phyloP scores from a whole-genome alignment of 2,888 invertebrate species.

The Polymixis flavicincta region DNA sequence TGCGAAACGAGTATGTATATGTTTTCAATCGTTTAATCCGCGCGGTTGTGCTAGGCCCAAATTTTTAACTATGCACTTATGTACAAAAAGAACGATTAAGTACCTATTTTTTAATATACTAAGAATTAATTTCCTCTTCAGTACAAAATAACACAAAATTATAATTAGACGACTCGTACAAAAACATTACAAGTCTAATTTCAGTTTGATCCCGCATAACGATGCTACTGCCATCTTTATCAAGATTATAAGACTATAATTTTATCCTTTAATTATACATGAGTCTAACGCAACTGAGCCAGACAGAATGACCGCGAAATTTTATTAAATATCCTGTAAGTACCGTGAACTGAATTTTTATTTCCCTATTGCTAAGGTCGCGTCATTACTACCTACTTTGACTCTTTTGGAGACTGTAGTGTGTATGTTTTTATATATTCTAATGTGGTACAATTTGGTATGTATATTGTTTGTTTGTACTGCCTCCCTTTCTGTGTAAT shows the following conservation, averaged over 20 bases:
- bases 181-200: conserved; percentile 39
- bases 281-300: conserved; percentile 38
- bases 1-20: too few species aligned
- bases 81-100: neutral
- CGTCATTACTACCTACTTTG: conserved; percentile 30
- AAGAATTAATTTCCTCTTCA: neutral
- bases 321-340: conserved; percentile 57
- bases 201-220: conserved; percentile 50
- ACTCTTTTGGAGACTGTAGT: conserved; percentile 24
- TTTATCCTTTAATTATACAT: conserved; percentile 60
- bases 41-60: too few species aligned
- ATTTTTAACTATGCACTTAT: neutral
- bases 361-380: conserved; percentile 27
- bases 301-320: conserved; percentile 49
- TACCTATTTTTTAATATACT: neutral
- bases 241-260: conserved; percentile 57
- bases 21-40: too few species aligned
- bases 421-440: conserved; percentile 23
- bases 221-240: conserved; percentile 53
- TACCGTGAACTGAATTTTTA: conserved; percentile 62
- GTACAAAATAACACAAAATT: conserved; percentile 26
- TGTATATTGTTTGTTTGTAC: conserved; percentile 4
- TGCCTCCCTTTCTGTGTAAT: neutral
- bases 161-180: conserved; percentile 33
- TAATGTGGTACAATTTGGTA: neutral